Evolutionary conservation across 2,797 vertebrate genomes (phyloP).

Genomic region (Leptoclinus maculatus): DNA sequence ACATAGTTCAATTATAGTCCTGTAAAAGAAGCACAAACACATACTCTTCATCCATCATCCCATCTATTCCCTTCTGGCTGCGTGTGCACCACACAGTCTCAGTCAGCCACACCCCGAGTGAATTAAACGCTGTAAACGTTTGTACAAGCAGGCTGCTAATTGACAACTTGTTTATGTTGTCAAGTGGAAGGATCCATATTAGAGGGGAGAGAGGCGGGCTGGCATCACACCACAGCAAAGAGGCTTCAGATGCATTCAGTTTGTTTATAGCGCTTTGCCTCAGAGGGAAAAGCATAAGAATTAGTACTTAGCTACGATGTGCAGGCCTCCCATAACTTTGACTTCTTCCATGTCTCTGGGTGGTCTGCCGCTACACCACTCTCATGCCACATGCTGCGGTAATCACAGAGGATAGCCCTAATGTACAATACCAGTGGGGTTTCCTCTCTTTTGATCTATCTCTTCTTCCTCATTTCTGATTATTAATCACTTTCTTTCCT

Average conservation of each 20-base stretch:
- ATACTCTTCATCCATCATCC: slow-evolving; percentile 39
- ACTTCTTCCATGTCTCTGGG: slow-evolving; percentile 55
- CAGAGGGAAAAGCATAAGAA: slow-evolving; percentile 47
- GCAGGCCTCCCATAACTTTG: slow-evolving; percentile 38
- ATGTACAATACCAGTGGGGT: slow-evolving; percentile 32
- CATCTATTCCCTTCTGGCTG: slow-evolving; percentile 21
- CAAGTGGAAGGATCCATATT: slow-evolving; percentile 61
- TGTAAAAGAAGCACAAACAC: slow-evolving; percentile 26
- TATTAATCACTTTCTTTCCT: slow-evolving; percentile 52
- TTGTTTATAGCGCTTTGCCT: slow-evolving; percentile 64
- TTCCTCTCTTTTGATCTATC: slow-evolving; percentile 55
- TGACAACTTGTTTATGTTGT: slow-evolving; percentile 75
- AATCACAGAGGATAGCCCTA: slow-evolving; percentile 41
- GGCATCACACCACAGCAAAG: slow-evolving; percentile 59
- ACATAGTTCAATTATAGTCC: slow-evolving; percentile 36
- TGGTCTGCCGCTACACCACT: slow-evolving; percentile 52
- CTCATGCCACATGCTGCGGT: slow-evolving; percentile 31
- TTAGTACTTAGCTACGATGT: slow-evolving; percentile 34
- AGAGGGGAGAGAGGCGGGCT: slow-evolving; percentile 39
- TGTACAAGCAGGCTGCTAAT: slow-evolving; percentile 76
- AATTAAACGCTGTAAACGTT: slow-evolving; percentile 65
- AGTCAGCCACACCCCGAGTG: slow-evolving; percentile 43
- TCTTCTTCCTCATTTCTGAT: slow-evolving; percentile 45
- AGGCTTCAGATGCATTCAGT: slow-evolving; percentile 57
- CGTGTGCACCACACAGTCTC: slow-evolving; percentile 32